Evolutionary conservation across 2,888 invertebrate genomes (phyloP), one percentile per base, ranked within the genome.

Genomic region (Dascillus cervinus): DNA sequence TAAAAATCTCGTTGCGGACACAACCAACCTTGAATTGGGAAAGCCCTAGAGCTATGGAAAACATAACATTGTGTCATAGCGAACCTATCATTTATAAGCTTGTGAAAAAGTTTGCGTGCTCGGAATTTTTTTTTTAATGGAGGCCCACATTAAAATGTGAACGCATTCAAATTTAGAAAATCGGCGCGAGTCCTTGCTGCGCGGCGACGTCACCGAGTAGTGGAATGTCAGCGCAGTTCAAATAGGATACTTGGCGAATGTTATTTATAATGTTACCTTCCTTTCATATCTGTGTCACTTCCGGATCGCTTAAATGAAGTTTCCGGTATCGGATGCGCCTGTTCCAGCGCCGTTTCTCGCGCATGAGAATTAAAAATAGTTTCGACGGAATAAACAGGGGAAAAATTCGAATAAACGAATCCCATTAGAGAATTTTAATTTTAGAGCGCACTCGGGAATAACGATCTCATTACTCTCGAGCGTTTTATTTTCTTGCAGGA

Each of bases 231-330:
- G 29, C 35, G 32, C 28, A 30, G 39, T 32, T 34, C 28, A 39
- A 35, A 32, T 39, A n/a, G n/a, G 35, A 39, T 35, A 35, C 39
- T 39, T 35, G 39, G 39, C 34, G 32, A 39, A 34, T 39, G 39
- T 39, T 39, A 39, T 39, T 39, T 39, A 39, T 39, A n/a, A 34
- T 32, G 34, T 34, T 39, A 39, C 39, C 39, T 39, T 39, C 39
- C 39, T 35, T 39, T 39, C 39, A 39, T 39, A 39, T 39, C 39
- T 35, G 32, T 39, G 39, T 39, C 39, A 35, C 39, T 39, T 39
- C 39, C 39, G 39, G 38, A 39, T 39, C 35, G 28, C 32, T 35
- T 35, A 35, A 39, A 39, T 39, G 34, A 35, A 35, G 39, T 39
- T 39, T 39, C 39, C 39, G 34, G 31, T 39, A 39, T 39, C 32